Evolutionary conservation across 2,888 invertebrate species (phyloP).

Genomic region (Philonicus albiceps): DNA sequence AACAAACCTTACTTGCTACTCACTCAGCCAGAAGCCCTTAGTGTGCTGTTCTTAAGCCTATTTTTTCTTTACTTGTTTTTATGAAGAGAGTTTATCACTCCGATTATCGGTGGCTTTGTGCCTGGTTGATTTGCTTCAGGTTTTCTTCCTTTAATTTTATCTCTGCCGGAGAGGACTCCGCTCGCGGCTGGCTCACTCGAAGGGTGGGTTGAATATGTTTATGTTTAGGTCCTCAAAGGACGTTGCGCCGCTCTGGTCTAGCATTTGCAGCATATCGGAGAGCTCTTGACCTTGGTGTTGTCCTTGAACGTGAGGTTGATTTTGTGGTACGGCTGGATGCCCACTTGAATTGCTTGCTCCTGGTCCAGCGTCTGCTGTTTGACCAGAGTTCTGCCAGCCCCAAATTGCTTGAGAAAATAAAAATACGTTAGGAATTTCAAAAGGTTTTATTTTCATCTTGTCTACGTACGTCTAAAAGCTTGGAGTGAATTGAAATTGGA

Average conservation of each 20-base stretch:
- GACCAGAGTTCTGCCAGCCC: slow-evolving; percentile 74
- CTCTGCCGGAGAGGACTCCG: neutral
- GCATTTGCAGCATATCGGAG: slow-evolving; percentile 92
- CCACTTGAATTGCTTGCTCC: slow-evolving; percentile 65
- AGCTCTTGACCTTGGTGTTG: slow-evolving; percentile 79
- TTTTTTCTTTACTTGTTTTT: neutral
- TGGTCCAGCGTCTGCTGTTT: slow-evolving; percentile 63
- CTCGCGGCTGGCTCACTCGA: slow-evolving; percentile 67
- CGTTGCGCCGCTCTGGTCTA: slow-evolving; percentile 82
- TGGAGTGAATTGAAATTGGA: too few species aligned
- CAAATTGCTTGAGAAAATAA: slow-evolving; percentile 70
- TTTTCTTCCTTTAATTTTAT: neutral
- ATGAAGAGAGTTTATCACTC: neutral
- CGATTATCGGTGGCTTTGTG: slow-evolving; percentile 7
- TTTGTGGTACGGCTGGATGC: slow-evolving; percentile 59
- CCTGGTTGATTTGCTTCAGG: neutral
- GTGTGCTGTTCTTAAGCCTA: neutral
- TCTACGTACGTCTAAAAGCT: too few species aligned
- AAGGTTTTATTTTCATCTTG: too few species aligned
- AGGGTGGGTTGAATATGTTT: slow-evolving; percentile 87
- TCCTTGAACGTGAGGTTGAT: slow-evolving; percentile 64
- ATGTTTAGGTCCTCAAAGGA: slow-evolving; percentile 89
- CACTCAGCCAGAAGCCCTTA: slow-evolving; percentile 17
- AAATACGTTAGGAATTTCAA: neutral
- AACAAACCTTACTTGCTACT: slow-evolving; percentile 23